Conservation (phyloP, 2,797 vertebrate genomes). For the Chlorospingus semifuscus region DNA sequence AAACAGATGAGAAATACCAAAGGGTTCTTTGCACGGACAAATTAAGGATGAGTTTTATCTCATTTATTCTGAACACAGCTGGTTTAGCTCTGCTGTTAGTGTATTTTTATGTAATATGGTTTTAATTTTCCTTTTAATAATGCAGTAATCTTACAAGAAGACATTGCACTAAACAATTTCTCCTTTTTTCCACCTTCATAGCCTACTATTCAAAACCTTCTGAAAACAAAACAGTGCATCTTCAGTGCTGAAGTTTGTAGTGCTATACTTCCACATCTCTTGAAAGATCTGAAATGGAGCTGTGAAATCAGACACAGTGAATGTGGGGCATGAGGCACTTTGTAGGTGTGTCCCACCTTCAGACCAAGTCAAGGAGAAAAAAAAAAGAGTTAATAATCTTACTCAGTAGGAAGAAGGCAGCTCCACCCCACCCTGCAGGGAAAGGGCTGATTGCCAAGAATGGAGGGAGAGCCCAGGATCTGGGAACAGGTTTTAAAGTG, state of each 20-base stretch:
- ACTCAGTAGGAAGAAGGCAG: background rate
- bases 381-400: slow-evolving; percentile 4
- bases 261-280: background rate
- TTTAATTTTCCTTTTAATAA: background rate
- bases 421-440: slow-evolving; percentile 32
- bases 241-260: background rate
- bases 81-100: background rate
- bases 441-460: background rate
- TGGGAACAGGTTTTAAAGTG: background rate
- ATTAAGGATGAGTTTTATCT: background rate
- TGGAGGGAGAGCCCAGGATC: background rate
- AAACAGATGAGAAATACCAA: background rate
- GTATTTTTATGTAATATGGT: background rate
- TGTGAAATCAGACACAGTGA: fast-evolving
- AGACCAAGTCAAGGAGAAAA: background rate
- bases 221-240: background rate
- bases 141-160: background rate
- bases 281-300: background rate
- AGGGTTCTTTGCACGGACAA: background rate
- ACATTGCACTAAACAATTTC: background rate
- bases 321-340: slow-evolving; percentile 5
- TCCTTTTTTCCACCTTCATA: background rate
- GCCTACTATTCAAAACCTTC: background rate
- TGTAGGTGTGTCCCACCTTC: slow-evolving; percentile 17
- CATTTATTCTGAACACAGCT: background rate